phyloP scores from a whole-genome alignment of 2,797 vertebrate species.

The Enteromius treurensis region DNA sequence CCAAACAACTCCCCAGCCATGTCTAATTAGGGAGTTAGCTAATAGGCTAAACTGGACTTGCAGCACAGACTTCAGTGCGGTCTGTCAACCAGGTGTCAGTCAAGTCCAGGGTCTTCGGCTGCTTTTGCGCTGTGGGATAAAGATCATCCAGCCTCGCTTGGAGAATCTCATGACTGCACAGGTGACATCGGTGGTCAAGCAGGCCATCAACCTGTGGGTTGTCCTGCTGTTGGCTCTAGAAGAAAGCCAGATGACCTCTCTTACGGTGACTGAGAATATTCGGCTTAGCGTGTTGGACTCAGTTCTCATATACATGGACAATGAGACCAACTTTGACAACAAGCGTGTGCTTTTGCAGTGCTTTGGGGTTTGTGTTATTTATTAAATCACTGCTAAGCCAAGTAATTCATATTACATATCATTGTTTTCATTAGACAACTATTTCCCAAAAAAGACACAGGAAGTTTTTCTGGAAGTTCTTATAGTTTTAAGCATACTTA shows the following conservation, averaged over 20 bases:
- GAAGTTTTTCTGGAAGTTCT: not conserved
- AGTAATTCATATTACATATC: not conserved
- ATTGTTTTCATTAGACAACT: constrained; percentile 3
- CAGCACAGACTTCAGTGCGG: constrained; percentile 67
- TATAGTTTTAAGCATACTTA: not conserved
- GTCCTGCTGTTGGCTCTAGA: constrained; percentile 77
- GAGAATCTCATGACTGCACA: constrained; percentile 62
- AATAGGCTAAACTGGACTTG: constrained; percentile 76
- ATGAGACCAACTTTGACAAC: constrained; percentile 67
- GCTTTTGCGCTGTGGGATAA: constrained; percentile 74
- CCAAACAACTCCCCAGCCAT: constrained; percentile 49
- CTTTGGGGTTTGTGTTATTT: constrained; percentile 75
- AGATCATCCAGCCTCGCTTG: constrained; percentile 67
- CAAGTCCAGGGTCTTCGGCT: constrained; percentile 66
- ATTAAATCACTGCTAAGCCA: not conserved
- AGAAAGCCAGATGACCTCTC: constrained; percentile 70
- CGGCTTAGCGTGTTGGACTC: constrained; percentile 68
- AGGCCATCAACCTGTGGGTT: constrained; percentile 68
- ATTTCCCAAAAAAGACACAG: not conserved
- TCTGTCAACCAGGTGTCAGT: constrained; percentile 70
- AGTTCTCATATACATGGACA: constrained; percentile 69
- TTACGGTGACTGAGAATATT: constrained; percentile 72
- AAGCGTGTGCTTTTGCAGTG: constrained; percentile 82
- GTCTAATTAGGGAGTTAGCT: constrained; percentile 69
- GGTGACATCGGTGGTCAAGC: constrained; percentile 63